Base-by-base conservation (phyloP, 2,113 vertebrate genomes). In the Aphelocoma coerulescens region DNA sequence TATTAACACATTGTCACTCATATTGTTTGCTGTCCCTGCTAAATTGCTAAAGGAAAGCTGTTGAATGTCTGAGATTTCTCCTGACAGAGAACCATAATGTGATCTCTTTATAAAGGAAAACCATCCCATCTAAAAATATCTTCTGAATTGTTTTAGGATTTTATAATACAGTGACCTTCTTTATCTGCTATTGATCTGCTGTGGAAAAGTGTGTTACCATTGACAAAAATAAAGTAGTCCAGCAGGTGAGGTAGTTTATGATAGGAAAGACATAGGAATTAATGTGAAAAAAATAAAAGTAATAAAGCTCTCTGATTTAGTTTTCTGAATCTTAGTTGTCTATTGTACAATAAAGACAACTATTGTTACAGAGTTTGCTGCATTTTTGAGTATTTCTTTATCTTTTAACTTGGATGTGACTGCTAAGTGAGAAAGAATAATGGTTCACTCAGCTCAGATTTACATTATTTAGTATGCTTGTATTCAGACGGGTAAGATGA, bases 341-440 rank as follows among this genome's bases (percentile, higher is more conserved):
- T 44, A 22, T 7, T 24, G 2, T 23, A n/a, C 5, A 76, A 37
- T 26, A 52, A 52, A 44, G 3, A 24, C 37, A 63, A 32, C 9
- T 21, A 28, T 48, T 66, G 12, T 57, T 24, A 27, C 0, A 1
- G 8, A 11, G 0, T 52, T 85, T 58, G 3, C 10, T 62, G 5
- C 2, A 27, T 54, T 73, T 74, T 72, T 63, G 5, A 37, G 6
- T 51, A 11, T 26, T 83, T 71, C 35, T 59, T 55, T 9, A 18
- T 55, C 26, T 87, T 76, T 48, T 54, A 46, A 18, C 15, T 48
- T 52, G 24, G 10, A 28, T 35, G 6, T 33, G 43, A 44, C 13
- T 52, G 32, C 8, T 39, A 33, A 63, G 57, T 68, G 10, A 61
- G 23, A 84, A 61, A 27, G 3, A 17, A 16, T 16, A 44, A 35